These are phyloP conservation scores for Centruroides sculpturatus DNA, from an alignment of 1,140 invertebrate genomes.

Conservation along the genomic window DNA sequence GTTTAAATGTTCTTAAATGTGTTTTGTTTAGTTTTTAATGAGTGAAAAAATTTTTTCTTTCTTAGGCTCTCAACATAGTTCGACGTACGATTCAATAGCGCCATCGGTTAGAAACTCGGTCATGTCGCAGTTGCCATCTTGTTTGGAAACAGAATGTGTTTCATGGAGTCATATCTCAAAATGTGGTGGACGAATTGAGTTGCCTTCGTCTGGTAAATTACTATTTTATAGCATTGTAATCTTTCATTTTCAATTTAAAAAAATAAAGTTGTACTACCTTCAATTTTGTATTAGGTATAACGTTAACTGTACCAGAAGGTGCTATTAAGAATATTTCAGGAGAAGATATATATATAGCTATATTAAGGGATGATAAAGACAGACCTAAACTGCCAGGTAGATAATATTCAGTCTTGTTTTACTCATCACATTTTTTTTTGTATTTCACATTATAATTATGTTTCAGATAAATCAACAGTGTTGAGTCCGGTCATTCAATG, in stretches of 20 bases:
- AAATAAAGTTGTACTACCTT: background rate
- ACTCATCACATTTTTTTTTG: background rate
- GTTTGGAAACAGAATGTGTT: constrained; percentile 38
- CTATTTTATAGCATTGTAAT: background rate
- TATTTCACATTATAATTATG: constrained; percentile 11
- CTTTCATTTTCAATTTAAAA: background rate
- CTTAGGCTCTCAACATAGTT: too few relatives aligned
- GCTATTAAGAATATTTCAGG: constrained; percentile 57
- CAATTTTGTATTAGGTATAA: constrained; percentile 40
- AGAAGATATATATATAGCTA: constrained; percentile 68
- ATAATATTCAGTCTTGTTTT: constrained; percentile 25
- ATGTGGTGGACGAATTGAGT: constrained; percentile 56
- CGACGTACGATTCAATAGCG: too few relatives aligned
- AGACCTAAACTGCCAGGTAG: constrained; percentile 64
- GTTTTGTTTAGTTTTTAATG: too few relatives aligned
- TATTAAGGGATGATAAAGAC: constrained; percentile 77
- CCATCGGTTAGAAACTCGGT: constrained; percentile 16
- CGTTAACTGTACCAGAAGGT: constrained; percentile 72
- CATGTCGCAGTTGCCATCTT: constrained; percentile 16
- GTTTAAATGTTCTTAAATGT: too few relatives aligned
- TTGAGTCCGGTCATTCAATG: constrained; percentile 81
- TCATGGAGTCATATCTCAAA: constrained; percentile 43
- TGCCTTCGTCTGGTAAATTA: constrained; percentile 41
- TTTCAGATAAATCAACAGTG: constrained; percentile 60
- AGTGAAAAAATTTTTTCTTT: too few relatives aligned